Base-by-base conservation (phyloP, 2,113 vertebrate genomes). In the Silurus glanis region DNA sequence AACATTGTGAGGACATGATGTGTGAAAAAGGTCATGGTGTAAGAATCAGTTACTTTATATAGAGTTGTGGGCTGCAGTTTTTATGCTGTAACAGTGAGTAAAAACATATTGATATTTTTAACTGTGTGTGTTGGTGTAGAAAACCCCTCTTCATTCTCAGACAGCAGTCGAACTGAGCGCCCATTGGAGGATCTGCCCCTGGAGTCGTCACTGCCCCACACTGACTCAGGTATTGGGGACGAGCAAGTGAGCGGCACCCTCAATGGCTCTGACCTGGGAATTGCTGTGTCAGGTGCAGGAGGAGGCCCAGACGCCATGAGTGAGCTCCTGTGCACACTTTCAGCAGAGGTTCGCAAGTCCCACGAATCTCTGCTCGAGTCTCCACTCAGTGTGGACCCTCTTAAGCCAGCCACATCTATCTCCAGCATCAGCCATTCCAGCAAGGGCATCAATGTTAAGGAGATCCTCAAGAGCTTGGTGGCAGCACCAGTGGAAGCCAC, bases 371-470 rank as follows among this genome's bases (percentile, higher is more conserved):
- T 99, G 89, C 94, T 97, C 0, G 98, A 99, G 90, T 96, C 96
- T 49, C 97, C 97, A 6, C 95, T 86, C 85, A 83, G 86, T 71
- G 56, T 86, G 9, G 96, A 97, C 86, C 90, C 95, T 66, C 89
- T 98, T 90, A 99, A 97, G 59, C 96, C 97, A 0, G 95, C 97
- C 9, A 95, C 97, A 0, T 98, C 98, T 0, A 98, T 99, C 94
- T 97, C 97, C 84, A 99, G 97, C 92, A 98, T 99, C 91, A 99
- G 97, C 92, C 98, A 99, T 92, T 91, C 94, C 85, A 98, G 96
- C 91, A 99, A 99, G 95, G 97, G 98, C 92, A 99, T 99, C 92
- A 99, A 99, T 80, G 97, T 99, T 69, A 99, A 97, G 93, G 98
- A 99, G 94, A 99, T 99, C 91, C 85, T 99, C 87, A 99, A 99